phyloP scores from a whole-genome alignment of 2,113 vertebrate genomes.

The Pluvianellus socialis region DNA sequence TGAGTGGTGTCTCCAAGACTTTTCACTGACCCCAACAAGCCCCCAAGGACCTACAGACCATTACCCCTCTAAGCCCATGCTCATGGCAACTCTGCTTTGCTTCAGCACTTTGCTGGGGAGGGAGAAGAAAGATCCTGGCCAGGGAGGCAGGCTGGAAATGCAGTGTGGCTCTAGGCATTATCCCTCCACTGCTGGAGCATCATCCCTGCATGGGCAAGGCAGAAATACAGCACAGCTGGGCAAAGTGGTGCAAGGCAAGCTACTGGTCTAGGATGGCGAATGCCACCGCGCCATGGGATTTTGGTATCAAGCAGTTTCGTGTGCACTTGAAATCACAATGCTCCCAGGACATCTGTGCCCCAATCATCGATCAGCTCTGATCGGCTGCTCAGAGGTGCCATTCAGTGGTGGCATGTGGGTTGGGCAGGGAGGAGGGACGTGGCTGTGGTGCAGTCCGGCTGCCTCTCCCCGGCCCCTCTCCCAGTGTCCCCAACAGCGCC shows the following conservation, averaged over 20 bases:
- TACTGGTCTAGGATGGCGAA: not conserved
- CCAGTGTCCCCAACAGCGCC: not conserved
- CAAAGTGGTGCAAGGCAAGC: not conserved
- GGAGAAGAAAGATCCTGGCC: not conserved
- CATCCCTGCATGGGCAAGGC: not conserved
- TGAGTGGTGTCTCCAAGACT: not conserved
- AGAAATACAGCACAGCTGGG: not conserved
- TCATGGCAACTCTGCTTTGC: not conserved
- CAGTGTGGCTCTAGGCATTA: not conserved
- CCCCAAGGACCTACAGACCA: not conserved
- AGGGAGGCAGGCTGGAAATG: not conserved
- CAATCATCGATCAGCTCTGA: no score
- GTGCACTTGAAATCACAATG: not conserved
- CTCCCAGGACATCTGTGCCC: not conserved
- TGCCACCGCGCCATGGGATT: accelerated
- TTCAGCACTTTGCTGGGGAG: not conserved
- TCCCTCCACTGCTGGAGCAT: not conserved
- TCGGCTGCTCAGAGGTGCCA: no score
- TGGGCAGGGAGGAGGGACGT: not conserved
- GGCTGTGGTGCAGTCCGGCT: not conserved
- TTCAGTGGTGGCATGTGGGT: accelerated
- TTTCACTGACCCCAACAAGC: not conserved
- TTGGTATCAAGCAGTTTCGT: not conserved
- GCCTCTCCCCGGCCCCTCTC: not conserved
- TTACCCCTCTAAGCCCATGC: not conserved